Percentiles rank a stretch among this genome's conserved stretches.
These are phyloP conservation scores for Turnix velox DNA, from an alignment of 2,113 vertebrate species.

Conservation along the genomic window DNA sequence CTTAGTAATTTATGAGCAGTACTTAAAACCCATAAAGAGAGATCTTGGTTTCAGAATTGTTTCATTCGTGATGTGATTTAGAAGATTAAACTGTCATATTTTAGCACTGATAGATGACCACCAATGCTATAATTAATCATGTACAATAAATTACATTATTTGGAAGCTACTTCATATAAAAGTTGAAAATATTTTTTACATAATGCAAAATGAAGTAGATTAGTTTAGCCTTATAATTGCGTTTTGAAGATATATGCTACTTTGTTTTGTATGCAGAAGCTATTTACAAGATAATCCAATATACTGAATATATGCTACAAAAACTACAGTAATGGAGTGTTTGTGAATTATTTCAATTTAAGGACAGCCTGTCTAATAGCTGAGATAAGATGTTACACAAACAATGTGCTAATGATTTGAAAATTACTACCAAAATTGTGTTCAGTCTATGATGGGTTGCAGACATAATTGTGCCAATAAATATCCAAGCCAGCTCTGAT, in stretches of 20 bases:
- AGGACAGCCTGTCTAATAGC: slow-evolving; percentile 24
- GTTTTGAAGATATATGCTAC: slow-evolving; percentile 6
- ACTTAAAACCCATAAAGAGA: slow-evolving; percentile 37
- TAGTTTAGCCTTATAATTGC: slow-evolving; percentile 26
- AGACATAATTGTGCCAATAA: slow-evolving; percentile 40
- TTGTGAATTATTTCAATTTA: slow-evolving; percentile 53
- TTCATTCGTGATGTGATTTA: slow-evolving; percentile 53
- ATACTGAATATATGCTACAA: slow-evolving; percentile 9
- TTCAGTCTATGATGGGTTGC: neutral
- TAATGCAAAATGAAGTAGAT: slow-evolving; percentile 21
- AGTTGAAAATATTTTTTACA: slow-evolving; percentile 23
- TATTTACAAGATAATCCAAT: slow-evolving; percentile 38
- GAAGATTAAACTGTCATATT: slow-evolving; percentile 61
- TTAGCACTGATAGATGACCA: slow-evolving; percentile 35
- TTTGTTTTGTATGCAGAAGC: slow-evolving; percentile 24
- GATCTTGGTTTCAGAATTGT: slow-evolving; percentile 4
- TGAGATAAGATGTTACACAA: slow-evolving; percentile 39
- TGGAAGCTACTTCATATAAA: slow-evolving; percentile 18
- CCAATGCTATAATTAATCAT: slow-evolving; percentile 52
- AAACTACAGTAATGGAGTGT: slow-evolving; percentile 24
- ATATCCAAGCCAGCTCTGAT: slow-evolving; percentile 3
- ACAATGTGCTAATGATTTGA: slow-evolving; percentile 30
- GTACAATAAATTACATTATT: slow-evolving; percentile 49
- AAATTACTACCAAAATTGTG: slow-evolving; percentile 49
- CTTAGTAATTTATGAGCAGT: slow-evolving; percentile 40